Conservation (phyloP, 2,797 vertebrate species). For the Lagodon rhomboides region DNA sequence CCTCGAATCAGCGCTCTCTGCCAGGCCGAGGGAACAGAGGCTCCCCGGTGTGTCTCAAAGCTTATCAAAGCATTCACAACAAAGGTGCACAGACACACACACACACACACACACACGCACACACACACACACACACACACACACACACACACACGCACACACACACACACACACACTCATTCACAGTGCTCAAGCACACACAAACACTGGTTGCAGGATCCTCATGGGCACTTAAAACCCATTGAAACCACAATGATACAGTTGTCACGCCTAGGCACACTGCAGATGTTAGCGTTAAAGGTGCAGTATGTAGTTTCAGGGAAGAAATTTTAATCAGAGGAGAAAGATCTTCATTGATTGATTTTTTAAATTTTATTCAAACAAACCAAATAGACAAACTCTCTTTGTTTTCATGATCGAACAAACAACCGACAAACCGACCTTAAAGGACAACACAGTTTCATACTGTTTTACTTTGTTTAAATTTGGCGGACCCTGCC, state of each 20-base stretch:
- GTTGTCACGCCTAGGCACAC: background rate
- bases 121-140: background rate
- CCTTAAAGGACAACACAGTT: no score
- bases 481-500: no score
- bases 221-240: background rate
- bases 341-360: no score
- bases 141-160: background rate
- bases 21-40: conserved; percentile 41
- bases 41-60: conserved; percentile 36
- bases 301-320: no score
- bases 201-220: background rate
- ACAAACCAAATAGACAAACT: no score
- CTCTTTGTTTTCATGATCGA: no score
- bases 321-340: no score
- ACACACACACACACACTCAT: background rate
- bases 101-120: background rate
- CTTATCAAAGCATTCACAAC: conserved; percentile 34
- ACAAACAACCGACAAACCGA: no score
- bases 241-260: background rate
- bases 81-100: conserved; percentile 8
- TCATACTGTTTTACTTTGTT: no score
- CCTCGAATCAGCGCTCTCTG: conserved; percentile 60
- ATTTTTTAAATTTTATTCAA: no score
- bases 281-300: no score
- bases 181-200: conserved; percentile 5